Base-by-base conservation (phyloP, 2,113 vertebrate species). In the Malurus alboscapulatus region DNA sequence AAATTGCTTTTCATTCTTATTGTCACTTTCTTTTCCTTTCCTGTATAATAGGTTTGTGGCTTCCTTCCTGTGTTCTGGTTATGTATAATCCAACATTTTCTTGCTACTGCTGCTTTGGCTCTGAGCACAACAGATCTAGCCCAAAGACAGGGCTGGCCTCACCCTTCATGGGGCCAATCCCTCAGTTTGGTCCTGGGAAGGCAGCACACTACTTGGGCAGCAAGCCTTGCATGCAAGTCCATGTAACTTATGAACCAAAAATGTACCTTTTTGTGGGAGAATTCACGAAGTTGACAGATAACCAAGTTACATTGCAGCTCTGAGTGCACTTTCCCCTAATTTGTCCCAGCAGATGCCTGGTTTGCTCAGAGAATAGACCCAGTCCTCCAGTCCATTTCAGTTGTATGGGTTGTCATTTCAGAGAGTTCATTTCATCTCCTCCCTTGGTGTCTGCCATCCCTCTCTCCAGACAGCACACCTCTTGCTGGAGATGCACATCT, bases 371-470 rank as follows among this genome's bases (percentile, higher is more conserved):
- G 48, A 54, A 59, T 3, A 14, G 34, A 38, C 20, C 14, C 27
- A 47, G 17, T 77, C 15, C 25, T 86, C 38, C 68, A 67, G 58
- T 30, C 36, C 8, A 57, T 68, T 88, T 75, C n/a, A 5, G 2
- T 9, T 74, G 6, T 53, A 30, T 0, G 0, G 2, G 12, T 14
- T 2, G 2, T 53, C 47, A 29, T 44, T 73, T 34, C 2, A 3
- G 72, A 57, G 19, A 14, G 30, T 75, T 86, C 47, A 12, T 38
- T 38, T 38, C 29, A 29, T 32, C 47, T 88, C 47, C 51, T 27
- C 30, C 14, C 29, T 18, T 0, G 1, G 9, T 1, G 5, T 36
- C 29, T 32, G 6, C 17, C n/a, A 80, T 8, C 4, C 4, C 10
- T 4, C 16, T 76, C 15, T 62, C 19, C 32, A 54, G 44, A 32